Evolutionary conservation across 2,113 vertebrate genomes (phyloP).

Genomic region (Pituophis catenifer): DNA sequence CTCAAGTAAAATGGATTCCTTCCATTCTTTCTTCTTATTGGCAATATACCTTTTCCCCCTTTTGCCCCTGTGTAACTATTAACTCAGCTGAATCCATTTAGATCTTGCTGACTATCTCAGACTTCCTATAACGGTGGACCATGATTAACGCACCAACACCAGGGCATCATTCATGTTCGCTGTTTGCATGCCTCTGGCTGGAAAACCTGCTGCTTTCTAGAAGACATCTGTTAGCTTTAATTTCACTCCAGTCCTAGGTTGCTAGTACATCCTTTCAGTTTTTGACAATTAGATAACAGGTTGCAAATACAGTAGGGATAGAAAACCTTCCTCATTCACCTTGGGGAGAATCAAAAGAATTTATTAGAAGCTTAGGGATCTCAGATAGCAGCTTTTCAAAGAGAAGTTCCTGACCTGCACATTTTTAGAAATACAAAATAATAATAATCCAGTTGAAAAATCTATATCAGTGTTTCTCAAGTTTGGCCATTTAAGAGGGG

Average conservation of each 20-base stretch:
- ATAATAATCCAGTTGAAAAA: not conserved
- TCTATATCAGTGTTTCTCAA: not conserved
- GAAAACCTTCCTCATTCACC: not conserved
- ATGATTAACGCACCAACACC: not conserved
- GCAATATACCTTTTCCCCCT: not conserved
- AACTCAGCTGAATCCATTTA: not conserved
- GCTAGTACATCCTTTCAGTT: not conserved
- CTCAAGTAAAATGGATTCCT: not conserved
- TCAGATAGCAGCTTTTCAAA: not conserved
- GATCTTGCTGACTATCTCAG: constrained; percentile 5
- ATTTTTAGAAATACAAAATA: not conserved
- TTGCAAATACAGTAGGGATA: not conserved
- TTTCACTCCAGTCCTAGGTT: not conserved
- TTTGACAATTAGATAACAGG: not conserved
- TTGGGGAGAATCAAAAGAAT: not conserved
- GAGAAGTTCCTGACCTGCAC: not conserved
- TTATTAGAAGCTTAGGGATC: not conserved
- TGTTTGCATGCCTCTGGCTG: constrained; percentile 8
- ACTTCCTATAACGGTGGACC: not conserved
- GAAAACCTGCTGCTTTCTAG: not conserved
- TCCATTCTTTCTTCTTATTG: not conserved
- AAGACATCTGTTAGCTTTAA: constrained; percentile 17
- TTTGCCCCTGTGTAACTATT: not conserved
- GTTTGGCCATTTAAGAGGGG: not conserved
- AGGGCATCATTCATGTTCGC: not conserved